Evolutionary conservation across 2,888 invertebrate genomes (phyloP).

Genomic region (Drosophila incognita): DNA sequence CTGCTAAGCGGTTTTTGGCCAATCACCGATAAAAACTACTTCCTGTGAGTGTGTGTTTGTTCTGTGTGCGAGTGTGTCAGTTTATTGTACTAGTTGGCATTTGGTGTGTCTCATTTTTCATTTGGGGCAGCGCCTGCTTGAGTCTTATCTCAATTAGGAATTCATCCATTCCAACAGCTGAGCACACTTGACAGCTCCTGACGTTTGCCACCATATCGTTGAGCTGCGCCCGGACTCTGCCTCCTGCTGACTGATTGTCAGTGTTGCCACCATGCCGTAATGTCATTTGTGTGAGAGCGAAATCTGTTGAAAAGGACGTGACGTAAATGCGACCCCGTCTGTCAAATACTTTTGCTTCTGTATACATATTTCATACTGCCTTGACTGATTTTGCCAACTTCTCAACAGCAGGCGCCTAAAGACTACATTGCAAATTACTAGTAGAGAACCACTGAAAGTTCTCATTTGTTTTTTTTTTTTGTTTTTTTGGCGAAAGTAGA

Average conservation of each 20-base stretch:
- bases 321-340: constrained; percentile 57
- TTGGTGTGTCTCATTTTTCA: constrained; percentile 62
- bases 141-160: constrained; percentile 76
- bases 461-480: constrained; percentile 6
- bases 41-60: constrained; percentile 1
- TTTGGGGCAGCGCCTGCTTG: constrained; percentile 44
- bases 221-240: background rate
- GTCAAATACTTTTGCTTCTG: constrained; percentile 10
- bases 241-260: constrained; percentile 22
- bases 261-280: constrained; percentile 7
- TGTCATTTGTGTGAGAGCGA: constrained; percentile 17
- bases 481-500: constrained; percentile 8
- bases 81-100: constrained; percentile 28
- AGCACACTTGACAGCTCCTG: constrained; percentile 63
- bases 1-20: constrained; percentile 37
- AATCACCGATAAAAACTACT: constrained; percentile 18
- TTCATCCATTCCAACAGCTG: constrained; percentile 62
- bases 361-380: constrained; percentile 50
- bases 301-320: constrained; percentile 60
- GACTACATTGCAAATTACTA: constrained; percentile 39
- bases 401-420: constrained; percentile 24
- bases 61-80: constrained; percentile 16
- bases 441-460: constrained; percentile 37
- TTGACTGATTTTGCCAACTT: constrained; percentile 48
- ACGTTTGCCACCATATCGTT: constrained; percentile 27